Conservation (phyloP, 2,888 invertebrate species). For the Allacma fusca region DNA sequence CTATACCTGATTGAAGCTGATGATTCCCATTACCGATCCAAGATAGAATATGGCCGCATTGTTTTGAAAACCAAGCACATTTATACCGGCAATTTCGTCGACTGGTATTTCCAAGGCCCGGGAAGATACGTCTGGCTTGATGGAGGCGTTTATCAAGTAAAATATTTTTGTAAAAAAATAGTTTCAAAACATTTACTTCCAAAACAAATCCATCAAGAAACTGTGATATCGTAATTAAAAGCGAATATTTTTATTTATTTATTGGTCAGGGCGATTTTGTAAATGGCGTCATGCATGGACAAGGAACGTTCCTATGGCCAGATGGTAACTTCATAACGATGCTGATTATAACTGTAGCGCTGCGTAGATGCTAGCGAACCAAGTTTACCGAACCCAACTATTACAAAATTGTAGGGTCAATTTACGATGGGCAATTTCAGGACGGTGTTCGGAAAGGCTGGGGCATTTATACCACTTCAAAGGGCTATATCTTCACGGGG, state of each 20-base stretch:
- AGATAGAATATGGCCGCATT: slow-evolving; percentile 55
- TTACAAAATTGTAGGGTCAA: slow-evolving; percentile 8
- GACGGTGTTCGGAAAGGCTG: slow-evolving; percentile 51
- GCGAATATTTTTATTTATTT: too few species aligned
- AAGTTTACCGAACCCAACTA: not conserved
- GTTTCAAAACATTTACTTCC: too few species aligned
- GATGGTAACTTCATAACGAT: slow-evolving; percentile 48
- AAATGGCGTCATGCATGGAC: slow-evolving; percentile 54
- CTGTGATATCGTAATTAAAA: too few species aligned
- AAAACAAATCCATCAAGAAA: too few species aligned
- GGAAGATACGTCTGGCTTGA: slow-evolving; percentile 58
- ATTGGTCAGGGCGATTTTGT: slow-evolving; percentile 58
- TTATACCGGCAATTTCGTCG: slow-evolving; percentile 56
- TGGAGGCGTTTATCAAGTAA: slow-evolving; percentile 56
- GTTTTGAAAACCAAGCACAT: slow-evolving; percentile 59
- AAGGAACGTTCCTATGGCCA: slow-evolving; percentile 53
- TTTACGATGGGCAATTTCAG: slow-evolving; percentile 56
- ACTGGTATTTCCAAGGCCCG: slow-evolving; percentile 57
- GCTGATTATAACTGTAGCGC: too few species aligned
- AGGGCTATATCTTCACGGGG: slow-evolving; percentile 52
- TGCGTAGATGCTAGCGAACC: too few species aligned
- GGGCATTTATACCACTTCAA: slow-evolving; percentile 53
- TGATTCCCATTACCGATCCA: slow-evolving; percentile 43
- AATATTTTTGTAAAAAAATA: too few species aligned
- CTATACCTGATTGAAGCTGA: slow-evolving; percentile 54